A percentile compares a stretch with the other conserved stretches of the same genome.
phyloP scores from a whole-genome alignment of 2,113 vertebrate species.

The Zapus hudsonius region DNA sequence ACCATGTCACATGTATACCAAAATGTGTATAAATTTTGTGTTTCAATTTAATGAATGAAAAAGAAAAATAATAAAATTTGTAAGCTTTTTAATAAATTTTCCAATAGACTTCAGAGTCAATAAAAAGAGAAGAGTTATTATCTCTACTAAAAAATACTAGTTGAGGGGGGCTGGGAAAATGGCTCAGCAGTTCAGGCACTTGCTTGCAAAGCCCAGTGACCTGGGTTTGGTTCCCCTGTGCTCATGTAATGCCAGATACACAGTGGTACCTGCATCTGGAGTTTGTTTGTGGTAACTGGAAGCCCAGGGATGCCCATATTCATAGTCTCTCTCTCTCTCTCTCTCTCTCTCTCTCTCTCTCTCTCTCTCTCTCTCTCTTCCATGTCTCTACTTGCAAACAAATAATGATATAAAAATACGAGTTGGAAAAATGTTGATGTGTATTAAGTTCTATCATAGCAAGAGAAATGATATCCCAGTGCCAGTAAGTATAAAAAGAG shows the following conservation, averaged over 20 bases:
- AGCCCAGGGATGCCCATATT: too few relatives aligned
- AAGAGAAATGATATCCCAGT: slow-evolving; percentile 5
- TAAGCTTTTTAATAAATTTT: neutral
- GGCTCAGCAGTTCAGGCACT: too few relatives aligned
- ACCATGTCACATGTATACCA: neutral
- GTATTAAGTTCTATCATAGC: neutral
- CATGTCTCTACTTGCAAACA: too few relatives aligned
- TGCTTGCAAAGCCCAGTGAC: too few relatives aligned
- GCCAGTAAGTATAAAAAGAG: neutral
- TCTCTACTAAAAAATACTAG: neutral
- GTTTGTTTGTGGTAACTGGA: too few relatives aligned
- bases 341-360: too few relatives aligned
- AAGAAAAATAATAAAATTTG: neutral
- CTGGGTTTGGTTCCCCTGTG: too few relatives aligned
- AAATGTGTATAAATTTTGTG: neutral
- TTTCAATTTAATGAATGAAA: neutral
- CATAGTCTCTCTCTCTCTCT: too few relatives aligned
- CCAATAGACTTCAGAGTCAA: neutral
- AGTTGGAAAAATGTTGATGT: slow-evolving; percentile 11
- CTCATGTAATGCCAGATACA: too few relatives aligned
- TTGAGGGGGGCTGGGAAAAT: too few relatives aligned
- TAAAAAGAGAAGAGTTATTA: neutral
- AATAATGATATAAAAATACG: neutral
- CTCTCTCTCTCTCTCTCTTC: too few relatives aligned
- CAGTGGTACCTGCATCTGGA: too few relatives aligned